Percentiles rank a stretch among this genome's conserved stretches.
These are phyloP conservation scores for Tringa solitaria DNA, from an alignment of 2,113 vertebrate species.

Conservation along the genomic window DNA sequence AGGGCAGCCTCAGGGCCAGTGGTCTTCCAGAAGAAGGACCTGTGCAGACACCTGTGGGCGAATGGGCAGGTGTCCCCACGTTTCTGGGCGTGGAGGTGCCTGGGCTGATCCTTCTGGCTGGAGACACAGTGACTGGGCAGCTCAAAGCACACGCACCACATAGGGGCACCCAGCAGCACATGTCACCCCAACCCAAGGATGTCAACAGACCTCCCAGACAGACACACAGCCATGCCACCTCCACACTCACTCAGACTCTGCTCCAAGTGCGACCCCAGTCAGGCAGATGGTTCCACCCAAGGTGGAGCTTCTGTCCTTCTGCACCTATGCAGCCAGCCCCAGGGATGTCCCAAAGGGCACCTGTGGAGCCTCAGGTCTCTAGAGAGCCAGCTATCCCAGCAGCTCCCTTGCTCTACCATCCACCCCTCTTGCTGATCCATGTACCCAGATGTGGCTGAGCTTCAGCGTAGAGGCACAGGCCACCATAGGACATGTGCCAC, in stretches of 20 bases:
- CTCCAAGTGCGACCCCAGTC: not conserved
- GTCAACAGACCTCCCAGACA: not conserved
- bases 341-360: not conserved
- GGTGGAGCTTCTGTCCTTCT: not conserved
- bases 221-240: not conserved
- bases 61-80: not conserved
- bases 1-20: not conserved
- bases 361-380: fast-evolving
- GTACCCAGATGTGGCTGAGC: not conserved
- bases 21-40: not conserved
- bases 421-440: not conserved
- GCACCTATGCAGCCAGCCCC: not conserved
- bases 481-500: not conserved
- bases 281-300: not conserved
- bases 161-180: not conserved
- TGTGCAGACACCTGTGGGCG: fast-evolving
- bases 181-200: fast-evolving
- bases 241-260: not conserved
- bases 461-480: not conserved
- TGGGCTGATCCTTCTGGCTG: not conserved
- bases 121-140: not conserved
- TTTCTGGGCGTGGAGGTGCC: not conserved
- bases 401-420: not conserved
- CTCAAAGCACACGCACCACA: fast-evolving
- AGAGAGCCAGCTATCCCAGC: not conserved